Conservation (phyloP, 2,113 vertebrate species). For the Heloderma charlesbogerti region DNA sequence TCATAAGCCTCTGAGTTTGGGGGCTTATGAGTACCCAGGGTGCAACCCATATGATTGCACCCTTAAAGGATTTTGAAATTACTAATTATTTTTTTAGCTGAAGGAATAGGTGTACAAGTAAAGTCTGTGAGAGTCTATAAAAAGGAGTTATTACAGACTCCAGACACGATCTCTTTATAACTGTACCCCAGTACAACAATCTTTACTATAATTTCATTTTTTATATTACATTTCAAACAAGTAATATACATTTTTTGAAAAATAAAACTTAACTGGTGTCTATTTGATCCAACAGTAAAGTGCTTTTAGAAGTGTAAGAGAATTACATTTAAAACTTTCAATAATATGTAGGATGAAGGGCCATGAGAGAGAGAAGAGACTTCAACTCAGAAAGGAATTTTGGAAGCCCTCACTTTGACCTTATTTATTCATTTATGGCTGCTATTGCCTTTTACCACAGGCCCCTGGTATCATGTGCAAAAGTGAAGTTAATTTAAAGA, state of each 20-base stretch:
- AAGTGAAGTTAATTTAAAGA: constrained; percentile 59
- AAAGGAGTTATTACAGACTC: background rate
- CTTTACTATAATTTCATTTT: background rate
- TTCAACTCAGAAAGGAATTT: background rate
- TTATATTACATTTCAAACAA: background rate
- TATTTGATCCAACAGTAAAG: background rate
- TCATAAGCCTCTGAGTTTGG: too few species aligned
- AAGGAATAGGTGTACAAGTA: background rate
- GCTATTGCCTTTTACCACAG: constrained; percentile 51
- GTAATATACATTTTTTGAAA: background rate
- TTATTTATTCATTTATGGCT: constrained; percentile 56
- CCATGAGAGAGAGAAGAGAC: constrained; percentile 39
- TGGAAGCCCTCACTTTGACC: constrained; percentile 65
- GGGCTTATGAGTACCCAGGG: too few species aligned
- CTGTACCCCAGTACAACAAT: background rate
- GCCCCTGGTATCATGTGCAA: constrained; percentile 41
- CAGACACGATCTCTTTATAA: background rate
- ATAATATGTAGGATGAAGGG: constrained; percentile 28
- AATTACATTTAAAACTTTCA: constrained; percentile 47
- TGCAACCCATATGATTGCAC: too few species aligned
- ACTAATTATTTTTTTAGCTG: background rate
- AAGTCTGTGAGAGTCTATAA: background rate
- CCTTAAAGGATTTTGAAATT: too few species aligned
- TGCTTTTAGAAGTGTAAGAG: background rate
- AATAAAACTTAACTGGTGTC: background rate